A percentile compares a stretch with the other conserved stretches of the same genome.
These are phyloP conservation scores for Eupithecia subumbrata DNA, from an alignment of 2,888 invertebrate species.

Conservation along the genomic window DNA sequence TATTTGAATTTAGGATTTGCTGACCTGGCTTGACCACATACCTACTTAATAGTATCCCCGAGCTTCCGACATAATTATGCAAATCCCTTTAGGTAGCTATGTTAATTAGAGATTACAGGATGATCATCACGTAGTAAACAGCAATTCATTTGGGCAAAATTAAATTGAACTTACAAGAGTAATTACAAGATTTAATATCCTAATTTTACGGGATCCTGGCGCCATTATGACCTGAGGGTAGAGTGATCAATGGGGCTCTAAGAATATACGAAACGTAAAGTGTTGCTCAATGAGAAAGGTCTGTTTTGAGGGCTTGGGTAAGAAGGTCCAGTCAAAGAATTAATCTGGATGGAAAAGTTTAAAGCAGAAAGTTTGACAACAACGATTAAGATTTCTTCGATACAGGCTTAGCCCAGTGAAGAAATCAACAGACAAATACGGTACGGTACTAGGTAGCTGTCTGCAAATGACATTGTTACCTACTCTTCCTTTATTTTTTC, in stretches of 20 bases:
- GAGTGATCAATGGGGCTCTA: conserved; percentile 48
- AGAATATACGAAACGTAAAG: conserved; percentile 44
- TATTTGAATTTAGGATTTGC: neutral
- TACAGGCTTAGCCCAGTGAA: too few relatives aligned
- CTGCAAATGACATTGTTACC: too few relatives aligned
- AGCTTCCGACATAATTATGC: conserved; percentile 5
- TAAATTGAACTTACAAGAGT: conserved; percentile 50
- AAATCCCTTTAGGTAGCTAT: conserved; percentile 14
- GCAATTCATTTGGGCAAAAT: conserved; percentile 38
- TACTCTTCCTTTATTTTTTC: too few relatives aligned
- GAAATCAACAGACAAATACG: too few relatives aligned
- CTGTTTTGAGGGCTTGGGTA: neutral
- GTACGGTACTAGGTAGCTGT: too few relatives aligned
- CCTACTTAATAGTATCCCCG: neutral
- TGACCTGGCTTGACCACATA: neutral
- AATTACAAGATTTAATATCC: conserved; percentile 55
- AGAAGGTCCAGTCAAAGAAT: neutral
- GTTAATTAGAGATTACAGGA: conserved; percentile 25
- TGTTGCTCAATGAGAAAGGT: neutral
- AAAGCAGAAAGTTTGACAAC: too few relatives aligned
- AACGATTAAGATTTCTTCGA: too few relatives aligned
- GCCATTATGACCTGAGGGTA: conserved; percentile 43
- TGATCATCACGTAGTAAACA: conserved; percentile 36
- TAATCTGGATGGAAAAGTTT: too few relatives aligned
- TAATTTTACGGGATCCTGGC: conserved; percentile 50